Conservation (phyloP, 2,888 invertebrate species). For the Cephus nigrinus region DNA sequence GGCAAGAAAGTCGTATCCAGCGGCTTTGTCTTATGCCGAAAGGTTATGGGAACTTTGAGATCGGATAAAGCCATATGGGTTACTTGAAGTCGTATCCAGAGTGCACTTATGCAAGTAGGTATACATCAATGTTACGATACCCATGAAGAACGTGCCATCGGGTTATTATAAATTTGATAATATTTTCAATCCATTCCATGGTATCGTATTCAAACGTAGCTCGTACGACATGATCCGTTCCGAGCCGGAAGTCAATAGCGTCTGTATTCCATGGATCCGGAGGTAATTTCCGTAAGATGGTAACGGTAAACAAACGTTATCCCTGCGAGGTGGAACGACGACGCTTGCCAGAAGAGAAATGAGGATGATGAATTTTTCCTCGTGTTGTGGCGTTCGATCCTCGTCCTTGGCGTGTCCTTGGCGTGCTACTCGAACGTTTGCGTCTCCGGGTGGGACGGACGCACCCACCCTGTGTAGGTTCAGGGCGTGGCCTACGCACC, state of each 20-base stretch:
- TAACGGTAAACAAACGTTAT: background rate
- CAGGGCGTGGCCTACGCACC: constrained; percentile 60
- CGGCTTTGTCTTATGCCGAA: background rate
- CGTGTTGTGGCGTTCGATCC: background rate
- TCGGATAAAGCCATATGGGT: background rate
- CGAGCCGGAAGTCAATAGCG: background rate
- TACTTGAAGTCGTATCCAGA: background rate
- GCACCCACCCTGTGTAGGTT: constrained; percentile 28
- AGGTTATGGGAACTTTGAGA: background rate
- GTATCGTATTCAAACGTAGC: background rate
- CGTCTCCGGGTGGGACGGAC: constrained; percentile 22
- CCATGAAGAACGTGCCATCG: background rate
- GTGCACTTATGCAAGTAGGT: background rate
- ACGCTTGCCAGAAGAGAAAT: background rate
- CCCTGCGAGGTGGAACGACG: background rate
- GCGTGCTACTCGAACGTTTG: constrained; percentile 33
- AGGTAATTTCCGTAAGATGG: background rate
- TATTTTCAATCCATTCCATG: background rate
- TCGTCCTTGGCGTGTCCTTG: constrained; percentile 53
- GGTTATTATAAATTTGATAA: background rate
- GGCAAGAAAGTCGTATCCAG: background rate
- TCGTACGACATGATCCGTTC: background rate
- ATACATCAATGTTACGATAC: background rate
- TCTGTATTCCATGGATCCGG: background rate
- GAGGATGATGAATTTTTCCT: constrained; percentile 19